Evolutionary conservation across 2,113 vertebrate species (phyloP).

Genomic region (Montifringilla adamsi): DNA sequence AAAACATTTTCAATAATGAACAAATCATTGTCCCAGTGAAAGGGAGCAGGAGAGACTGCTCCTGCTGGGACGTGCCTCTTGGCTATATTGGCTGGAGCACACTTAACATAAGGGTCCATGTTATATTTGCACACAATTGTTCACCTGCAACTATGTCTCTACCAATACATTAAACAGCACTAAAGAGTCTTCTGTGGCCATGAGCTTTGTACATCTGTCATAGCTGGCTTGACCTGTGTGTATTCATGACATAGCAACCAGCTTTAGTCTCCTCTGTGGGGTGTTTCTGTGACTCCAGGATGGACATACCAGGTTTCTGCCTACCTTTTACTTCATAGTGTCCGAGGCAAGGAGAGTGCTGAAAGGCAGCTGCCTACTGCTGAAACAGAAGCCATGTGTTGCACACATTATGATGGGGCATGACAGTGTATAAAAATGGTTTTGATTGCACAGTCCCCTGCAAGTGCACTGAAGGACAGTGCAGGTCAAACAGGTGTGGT

Average conservation of each 20-base stretch:
- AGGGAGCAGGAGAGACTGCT: background rate
- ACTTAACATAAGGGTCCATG: background rate
- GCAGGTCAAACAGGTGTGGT: too few relatives aligned
- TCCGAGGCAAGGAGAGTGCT: accelerated
- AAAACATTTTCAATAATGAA: background rate
- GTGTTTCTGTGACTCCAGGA: background rate
- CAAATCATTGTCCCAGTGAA: background rate
- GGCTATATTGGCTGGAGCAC: background rate
- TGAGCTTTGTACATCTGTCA: background rate
- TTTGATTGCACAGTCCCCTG: too few relatives aligned
- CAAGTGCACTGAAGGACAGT: too few relatives aligned
- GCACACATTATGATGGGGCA: too few relatives aligned
- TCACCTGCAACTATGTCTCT: background rate
- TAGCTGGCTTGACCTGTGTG: background rate
- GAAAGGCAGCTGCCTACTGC: background rate
- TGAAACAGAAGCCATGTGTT: too few relatives aligned
- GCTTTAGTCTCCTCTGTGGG: background rate
- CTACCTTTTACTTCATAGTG: background rate
- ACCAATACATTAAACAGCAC: background rate
- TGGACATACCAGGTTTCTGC: background rate
- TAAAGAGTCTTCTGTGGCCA: background rate
- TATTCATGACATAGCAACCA: background rate
- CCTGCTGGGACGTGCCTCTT: background rate
- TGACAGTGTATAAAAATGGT: too few relatives aligned
- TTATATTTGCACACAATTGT: background rate